phyloP scores from a whole-genome alignment of 1,140 invertebrate genomes.

The Asbolus verrucosus region DNA sequence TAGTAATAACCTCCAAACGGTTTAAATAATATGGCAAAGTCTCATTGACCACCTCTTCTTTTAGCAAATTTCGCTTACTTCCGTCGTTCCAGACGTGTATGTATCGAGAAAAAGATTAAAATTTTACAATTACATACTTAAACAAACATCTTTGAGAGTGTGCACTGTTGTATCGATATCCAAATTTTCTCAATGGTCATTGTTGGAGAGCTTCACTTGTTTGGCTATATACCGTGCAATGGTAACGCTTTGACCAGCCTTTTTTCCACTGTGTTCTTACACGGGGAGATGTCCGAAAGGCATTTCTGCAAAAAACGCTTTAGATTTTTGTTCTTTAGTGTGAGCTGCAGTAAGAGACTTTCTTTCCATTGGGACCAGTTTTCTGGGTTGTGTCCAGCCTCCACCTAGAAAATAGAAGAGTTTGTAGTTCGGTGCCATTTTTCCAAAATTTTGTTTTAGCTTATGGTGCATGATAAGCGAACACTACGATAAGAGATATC shows the following conservation, averaged over 20 bases:
- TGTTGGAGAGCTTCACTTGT: constrained; percentile 74
- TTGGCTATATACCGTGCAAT: too few relatives aligned
- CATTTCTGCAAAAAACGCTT: too few relatives aligned
- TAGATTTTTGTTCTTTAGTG: too few relatives aligned
- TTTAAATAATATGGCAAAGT: constrained; percentile 70
- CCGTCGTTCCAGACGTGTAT: constrained; percentile 58
- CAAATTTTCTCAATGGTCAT: constrained; percentile 73
- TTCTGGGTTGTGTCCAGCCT: too few relatives aligned
- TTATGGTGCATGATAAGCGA: too few relatives aligned
- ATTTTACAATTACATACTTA: too few relatives aligned
- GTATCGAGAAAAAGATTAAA: too few relatives aligned
- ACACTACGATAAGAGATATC: too few relatives aligned
- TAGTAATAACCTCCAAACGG: constrained; percentile 69
- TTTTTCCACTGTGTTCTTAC: constrained; percentile 77
- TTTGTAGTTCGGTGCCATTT: background rate
- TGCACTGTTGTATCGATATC: constrained; percentile 74
- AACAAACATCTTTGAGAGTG: constrained; percentile 71
- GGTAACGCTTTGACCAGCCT: too few relatives aligned
- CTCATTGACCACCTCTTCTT: constrained; percentile 65
- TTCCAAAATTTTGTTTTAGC: too few relatives aligned
- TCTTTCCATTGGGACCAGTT: constrained; percentile 60
- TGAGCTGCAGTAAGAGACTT: too few relatives aligned
- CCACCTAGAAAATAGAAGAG: too few relatives aligned
- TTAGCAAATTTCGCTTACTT: constrained; percentile 39
- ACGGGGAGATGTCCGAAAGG: constrained; percentile 81